Evolutionary conservation across 2,797 vertebrate species (phyloP), one percentile per base, ranked within the genome.

Genomic region (Lepus townsendii): DNA sequence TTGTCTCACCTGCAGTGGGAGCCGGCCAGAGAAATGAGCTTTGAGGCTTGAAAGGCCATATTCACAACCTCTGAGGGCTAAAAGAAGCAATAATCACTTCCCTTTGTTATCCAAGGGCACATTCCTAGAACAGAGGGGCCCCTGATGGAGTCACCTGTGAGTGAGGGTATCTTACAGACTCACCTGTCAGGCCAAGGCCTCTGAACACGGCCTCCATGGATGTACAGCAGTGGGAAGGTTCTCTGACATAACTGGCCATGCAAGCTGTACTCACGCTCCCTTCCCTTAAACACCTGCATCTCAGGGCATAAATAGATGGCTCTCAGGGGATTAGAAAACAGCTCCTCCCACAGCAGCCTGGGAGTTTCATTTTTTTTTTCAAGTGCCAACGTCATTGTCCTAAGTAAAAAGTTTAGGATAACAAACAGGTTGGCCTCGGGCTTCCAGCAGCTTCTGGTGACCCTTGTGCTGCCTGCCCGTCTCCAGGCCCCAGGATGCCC

Each of bases 271-370:
- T 63, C 42, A 88, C 65, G 73, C 54, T 80, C 52, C 27, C 35
- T 38, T 88, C 90, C 79, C 76, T 89, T 78, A 76, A 88, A 90
- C 83, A 30, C 57, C 5, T 9, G 2, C 13, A 54, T 87, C 85
- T 83, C 42, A 20, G 69, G 32, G 24, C 78, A 85, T 90, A 92
- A 93, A 92, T 42, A 96, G 73, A 83, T 83, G 32, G 24, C 68
- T 91, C 52, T 90, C 87, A 84, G 35, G 68, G 66, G 62, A 52
- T 84, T 75, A 72, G 57, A 87, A 68, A 91, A 47, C n/a, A 95
- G 35, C 63, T 35, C 68, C 76, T 83, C 90, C 73, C 63, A 89
- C 24, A 8, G 35, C 69, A 71, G 57, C 30, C 80, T 77, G 83
- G 16, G 35, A 88, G 26, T 20, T 27, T 72, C 47, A 4, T 42